These are phyloP conservation scores for Colaptes auratus DNA, from an alignment of 2,113 vertebrate species.

Conservation along the genomic window DNA sequence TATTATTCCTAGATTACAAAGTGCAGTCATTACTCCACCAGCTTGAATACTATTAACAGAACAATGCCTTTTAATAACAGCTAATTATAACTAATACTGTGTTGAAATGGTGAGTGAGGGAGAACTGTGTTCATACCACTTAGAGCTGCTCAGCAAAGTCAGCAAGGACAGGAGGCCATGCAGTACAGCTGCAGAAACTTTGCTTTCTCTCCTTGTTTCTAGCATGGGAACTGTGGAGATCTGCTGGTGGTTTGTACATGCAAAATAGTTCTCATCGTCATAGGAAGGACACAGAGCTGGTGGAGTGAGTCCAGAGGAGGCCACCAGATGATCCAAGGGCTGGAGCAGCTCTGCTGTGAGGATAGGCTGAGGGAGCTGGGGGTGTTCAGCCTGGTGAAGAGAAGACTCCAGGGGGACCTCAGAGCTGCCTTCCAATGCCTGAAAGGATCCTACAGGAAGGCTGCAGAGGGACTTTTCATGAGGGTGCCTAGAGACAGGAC, in stretches of 20 bases:
- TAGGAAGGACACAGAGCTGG: too few species aligned
- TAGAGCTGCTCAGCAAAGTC: background rate
- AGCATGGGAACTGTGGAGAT: background rate
- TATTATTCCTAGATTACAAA: constrained; percentile 10
- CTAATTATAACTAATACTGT: background rate
- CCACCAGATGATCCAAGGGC: too few species aligned
- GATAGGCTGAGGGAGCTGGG: too few species aligned
- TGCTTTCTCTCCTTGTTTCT: background rate
- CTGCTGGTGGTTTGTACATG: background rate
- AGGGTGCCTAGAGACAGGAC: too few species aligned
- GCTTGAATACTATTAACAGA: background rate
- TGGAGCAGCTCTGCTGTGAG: too few species aligned
- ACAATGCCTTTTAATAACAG: background rate
- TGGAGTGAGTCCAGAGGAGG: too few species aligned
- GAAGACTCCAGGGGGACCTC: too few species aligned
- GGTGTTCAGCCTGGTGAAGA: too few species aligned
- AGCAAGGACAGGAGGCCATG: background rate
- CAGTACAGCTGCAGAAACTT: background rate
- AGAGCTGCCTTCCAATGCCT: too few species aligned
- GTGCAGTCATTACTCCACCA: background rate
- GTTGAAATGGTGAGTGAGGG: background rate
- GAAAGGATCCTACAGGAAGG: too few species aligned
- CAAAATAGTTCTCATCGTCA: background rate
- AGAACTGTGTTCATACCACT: background rate
- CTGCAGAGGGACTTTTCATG: too few species aligned